phyloP scores from a whole-genome alignment of 2,888 invertebrate genomes.

The Acronicta alni region DNA sequence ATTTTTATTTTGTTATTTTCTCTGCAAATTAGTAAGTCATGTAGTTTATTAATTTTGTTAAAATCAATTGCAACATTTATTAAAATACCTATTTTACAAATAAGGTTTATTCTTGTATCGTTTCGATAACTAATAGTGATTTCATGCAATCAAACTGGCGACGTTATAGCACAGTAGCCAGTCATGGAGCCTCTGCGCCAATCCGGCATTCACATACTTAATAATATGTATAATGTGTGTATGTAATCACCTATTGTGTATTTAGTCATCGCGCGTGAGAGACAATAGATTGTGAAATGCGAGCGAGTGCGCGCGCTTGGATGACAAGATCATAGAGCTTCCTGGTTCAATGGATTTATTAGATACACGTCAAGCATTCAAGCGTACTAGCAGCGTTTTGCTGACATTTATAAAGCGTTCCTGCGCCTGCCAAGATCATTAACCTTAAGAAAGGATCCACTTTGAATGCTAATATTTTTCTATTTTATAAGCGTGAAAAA shows the following conservation, averaged over 20 bases:
- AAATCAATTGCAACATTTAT: too few species aligned
- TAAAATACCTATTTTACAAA: too few species aligned
- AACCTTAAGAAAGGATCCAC: not conserved
- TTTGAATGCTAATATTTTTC: too few species aligned
- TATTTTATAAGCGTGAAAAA: too few species aligned
- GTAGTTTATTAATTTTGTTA: too few species aligned
- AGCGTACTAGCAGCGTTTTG: too few species aligned
- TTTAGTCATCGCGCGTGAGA: slow-evolving; percentile 26
- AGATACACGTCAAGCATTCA: slow-evolving; percentile 1
- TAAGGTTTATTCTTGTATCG: too few species aligned
- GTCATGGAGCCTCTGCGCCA: not conserved
- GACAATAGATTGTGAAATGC: slow-evolving; percentile 53
- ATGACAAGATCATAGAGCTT: slow-evolving; percentile 31
- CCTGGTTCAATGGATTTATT: slow-evolving; percentile 28
- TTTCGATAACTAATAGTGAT: too few species aligned
- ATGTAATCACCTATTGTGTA: slow-evolving; percentile 27
- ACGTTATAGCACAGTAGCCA: too few species aligned
- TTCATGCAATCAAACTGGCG: not conserved
- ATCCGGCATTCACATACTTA: not conserved
- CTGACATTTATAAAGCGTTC: too few species aligned
- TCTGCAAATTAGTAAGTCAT: too few species aligned
- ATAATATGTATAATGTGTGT: not conserved
- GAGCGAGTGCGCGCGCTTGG: slow-evolving; percentile 27
- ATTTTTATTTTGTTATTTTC: slow-evolving; percentile 5
- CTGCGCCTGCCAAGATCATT: not conserved